Percentiles rank a stretch among this genome's conserved stretches.
Conservation (phyloP, 2,113 vertebrate genomes). For the Passer montanus region DNA sequence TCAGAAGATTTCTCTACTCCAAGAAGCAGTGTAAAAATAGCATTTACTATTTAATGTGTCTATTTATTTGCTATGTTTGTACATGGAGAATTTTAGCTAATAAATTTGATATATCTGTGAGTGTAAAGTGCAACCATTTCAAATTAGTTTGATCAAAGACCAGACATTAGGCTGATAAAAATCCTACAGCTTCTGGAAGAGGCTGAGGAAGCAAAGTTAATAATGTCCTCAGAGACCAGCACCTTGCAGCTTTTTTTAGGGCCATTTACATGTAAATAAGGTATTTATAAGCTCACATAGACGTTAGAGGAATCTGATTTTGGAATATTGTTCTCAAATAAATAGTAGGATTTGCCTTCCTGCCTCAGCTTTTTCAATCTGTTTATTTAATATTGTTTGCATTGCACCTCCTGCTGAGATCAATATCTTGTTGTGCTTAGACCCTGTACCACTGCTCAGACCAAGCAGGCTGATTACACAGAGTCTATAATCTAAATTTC, state of each 20-base stretch:
- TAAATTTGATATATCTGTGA: conserved; percentile 63
- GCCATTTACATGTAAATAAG: conserved; percentile 61
- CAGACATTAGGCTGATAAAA: conserved; percentile 70
- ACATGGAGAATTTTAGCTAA: conserved; percentile 58
- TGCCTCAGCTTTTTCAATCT: conserved; percentile 1
- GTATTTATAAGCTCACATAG: conserved; percentile 59
- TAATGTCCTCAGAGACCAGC: conserved; percentile 25
- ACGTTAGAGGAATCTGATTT: conserved; percentile 28
- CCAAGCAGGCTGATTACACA: neutral
- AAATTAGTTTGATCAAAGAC: conserved; percentile 74
- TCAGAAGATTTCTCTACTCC: conserved; percentile 46
- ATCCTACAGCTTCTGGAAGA: conserved; percentile 52
- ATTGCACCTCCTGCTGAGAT: neutral
- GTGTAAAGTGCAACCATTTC: conserved; percentile 66
- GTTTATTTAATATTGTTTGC: neutral
- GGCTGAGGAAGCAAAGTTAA: neutral
- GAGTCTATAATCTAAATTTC: neutral
- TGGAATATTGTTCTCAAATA: conserved; percentile 45
- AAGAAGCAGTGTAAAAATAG: conserved; percentile 29
- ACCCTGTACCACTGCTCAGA: neutral
- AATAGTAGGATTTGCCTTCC: neutral
- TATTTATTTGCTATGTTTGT: conserved; percentile 56
- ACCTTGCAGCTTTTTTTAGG: conserved; percentile 14
- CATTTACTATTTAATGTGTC: conserved; percentile 60
- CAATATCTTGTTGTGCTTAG: neutral